Evolutionary conservation across 2,797 vertebrate species (phyloP), one percentile per base, ranked within the genome.

Genomic region (Melanotaenia boesemani): DNA sequence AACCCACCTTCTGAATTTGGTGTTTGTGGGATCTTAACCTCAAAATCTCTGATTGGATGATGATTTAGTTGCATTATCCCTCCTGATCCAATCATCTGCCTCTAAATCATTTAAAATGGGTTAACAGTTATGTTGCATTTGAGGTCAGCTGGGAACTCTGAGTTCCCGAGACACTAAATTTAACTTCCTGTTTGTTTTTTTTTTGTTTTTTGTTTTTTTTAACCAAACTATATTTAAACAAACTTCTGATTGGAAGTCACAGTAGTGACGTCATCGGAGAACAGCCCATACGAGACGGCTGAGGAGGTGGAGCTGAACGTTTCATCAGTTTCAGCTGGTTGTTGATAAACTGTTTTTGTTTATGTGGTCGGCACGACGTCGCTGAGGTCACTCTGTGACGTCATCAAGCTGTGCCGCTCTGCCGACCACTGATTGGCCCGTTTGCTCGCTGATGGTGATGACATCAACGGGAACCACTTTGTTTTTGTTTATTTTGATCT

Each of bases 301-400:
- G 41, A 61, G 18, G 10, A 30, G 15, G 54, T 24, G n/a, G n/a
- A 22, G 5, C 54, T 32, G 36, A 22, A 37, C 5, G 74, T 86
- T 81, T 88, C 77, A 79, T 82, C 75, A 78, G 73, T 20, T 44
- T 6, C 18, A 16, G 5, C 34, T 18, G 18, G 46, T 39, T 18
- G 39, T 57, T 74, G n/a, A n/a, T 18, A 11, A 5, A n/a, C 4
- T 28, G 55, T 39, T 41, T 4, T 55, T 65, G 9, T n/a, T 44
- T 0, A n/a, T 39, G 24, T 13, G 48, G 44, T 60, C 12, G 13
- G 8, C 8, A 4, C 15, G 28, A n/a, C 13, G 20, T 16, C 11
- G 12, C 61, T 48, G 30, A 20, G 4, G 32, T 0, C 2, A 69
- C 46, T 0, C 54, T 6, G 24, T 26, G 24, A n/a, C 3, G 26